Conservation (phyloP, 2,797 vertebrate genomes). For the Leucoraja ocellata region DNA sequence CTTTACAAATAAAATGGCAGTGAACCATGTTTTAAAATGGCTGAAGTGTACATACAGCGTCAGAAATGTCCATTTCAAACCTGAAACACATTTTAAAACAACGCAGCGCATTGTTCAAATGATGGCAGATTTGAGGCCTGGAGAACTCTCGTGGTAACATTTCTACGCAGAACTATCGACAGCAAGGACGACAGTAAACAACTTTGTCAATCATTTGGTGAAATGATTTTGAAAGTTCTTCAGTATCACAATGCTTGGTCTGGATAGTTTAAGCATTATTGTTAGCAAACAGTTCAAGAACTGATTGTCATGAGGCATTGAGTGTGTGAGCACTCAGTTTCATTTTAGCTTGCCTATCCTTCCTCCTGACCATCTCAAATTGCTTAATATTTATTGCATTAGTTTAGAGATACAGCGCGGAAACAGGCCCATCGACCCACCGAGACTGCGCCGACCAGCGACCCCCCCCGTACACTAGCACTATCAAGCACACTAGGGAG, state of each 20-base stretch:
- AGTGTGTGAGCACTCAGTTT: neutral
- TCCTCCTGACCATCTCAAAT: neutral
- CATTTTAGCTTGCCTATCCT: neutral
- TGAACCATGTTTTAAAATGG: constrained; percentile 21
- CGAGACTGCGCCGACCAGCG: too few species aligned
- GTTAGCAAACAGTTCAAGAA: neutral
- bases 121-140: constrained; percentile 18
- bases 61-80: constrained; percentile 13
- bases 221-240: neutral
- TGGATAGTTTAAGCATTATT: neutral
- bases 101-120: constrained; percentile 34
- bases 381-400: neutral
- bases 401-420: too few species aligned
- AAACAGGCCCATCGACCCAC: too few species aligned
- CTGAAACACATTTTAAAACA: constrained; percentile 37
- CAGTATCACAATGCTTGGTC: neutral
- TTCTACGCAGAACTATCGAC: neutral
- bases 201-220: neutral
- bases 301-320: neutral
- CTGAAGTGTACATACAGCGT: constrained; percentile 1
- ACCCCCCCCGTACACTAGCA: too few species aligned
- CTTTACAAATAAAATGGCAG: constrained; percentile 15
- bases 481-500: too few species aligned
- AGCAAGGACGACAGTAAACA: neutral
- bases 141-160: neutral